A percentile compares a stretch with the other conserved stretches of the same genome.
These are phyloP conservation scores for Peucedramus taeniatus DNA, from an alignment of 2,113 vertebrate genomes.

Conservation along the genomic window DNA sequence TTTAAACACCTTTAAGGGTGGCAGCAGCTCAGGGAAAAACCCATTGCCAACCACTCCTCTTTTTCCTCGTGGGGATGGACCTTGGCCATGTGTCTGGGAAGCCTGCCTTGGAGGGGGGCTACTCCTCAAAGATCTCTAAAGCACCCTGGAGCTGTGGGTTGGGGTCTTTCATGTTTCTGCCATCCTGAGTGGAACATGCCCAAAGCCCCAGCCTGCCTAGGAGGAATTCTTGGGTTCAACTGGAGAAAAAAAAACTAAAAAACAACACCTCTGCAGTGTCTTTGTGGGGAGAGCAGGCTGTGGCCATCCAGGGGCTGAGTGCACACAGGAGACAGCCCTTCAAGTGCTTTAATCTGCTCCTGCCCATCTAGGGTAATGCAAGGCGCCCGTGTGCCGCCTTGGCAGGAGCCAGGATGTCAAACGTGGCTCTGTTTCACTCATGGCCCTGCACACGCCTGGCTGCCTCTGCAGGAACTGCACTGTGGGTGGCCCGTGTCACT, in stretches of 20 bases:
- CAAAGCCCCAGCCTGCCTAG: not conserved
- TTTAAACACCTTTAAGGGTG: not conserved
- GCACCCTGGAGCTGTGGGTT: not conserved
- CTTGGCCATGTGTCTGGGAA: not conserved
- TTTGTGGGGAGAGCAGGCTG: not conserved
- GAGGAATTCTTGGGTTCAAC: not conserved
- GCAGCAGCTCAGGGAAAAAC: not conserved
- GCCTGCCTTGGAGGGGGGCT: not conserved
- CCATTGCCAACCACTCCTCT: not conserved
- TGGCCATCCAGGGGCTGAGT: not conserved
- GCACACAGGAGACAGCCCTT: not conserved
- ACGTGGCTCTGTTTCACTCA: rapidly evolving
- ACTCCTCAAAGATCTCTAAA: not conserved
- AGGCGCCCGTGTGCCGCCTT: not conserved
- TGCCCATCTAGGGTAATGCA: conserved; percentile 52
- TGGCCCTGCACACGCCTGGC: rapidly evolving
- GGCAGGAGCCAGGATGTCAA: not conserved
- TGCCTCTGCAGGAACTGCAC: not conserved
- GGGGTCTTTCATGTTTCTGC: not conserved
- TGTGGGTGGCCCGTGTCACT: not conserved
- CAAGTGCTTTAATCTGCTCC: conserved; percentile 6
- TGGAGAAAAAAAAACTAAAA: not conserved
- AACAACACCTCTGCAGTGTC: not conserved
- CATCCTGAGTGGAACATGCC: rapidly evolving
- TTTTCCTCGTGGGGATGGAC: not conserved